These are phyloP conservation scores for Pasiphila rectangulata DNA, from an alignment of 2,888 invertebrate species.

Conservation along the genomic window DNA sequence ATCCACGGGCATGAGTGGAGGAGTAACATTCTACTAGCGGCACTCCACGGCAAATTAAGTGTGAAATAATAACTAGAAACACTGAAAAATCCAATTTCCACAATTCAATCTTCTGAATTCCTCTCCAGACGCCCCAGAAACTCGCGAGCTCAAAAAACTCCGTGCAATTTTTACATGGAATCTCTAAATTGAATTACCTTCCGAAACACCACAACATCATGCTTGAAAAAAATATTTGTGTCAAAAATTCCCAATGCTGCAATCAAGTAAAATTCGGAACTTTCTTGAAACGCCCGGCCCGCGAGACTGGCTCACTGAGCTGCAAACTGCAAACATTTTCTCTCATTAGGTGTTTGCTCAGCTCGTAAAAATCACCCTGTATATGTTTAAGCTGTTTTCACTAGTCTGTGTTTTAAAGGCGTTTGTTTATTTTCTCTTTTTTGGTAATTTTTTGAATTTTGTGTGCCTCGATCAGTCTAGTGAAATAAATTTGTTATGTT, in stretches of 20 bases:
- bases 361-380: constrained; percentile 58
- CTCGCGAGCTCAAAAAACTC: not conserved
- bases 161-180: constrained; percentile 3
- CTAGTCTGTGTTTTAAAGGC: constrained; percentile 4
- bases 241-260: constrained; percentile 34
- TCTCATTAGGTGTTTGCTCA: constrained; percentile 73
- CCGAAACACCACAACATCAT: constrained; percentile 19
- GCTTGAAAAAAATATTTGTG: constrained; percentile 33
- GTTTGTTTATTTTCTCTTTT: not conserved
- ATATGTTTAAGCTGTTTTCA: constrained; percentile 17
- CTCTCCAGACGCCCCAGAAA: too few species aligned
- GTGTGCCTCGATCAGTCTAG: too few species aligned
- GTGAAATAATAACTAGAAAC: too few species aligned
- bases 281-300: constrained; percentile 28
- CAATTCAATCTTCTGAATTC: too few species aligned
- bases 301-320: constrained; percentile 38
- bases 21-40: too few species aligned
- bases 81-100: too few species aligned
- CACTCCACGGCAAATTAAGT: too few species aligned
- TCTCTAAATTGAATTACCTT: constrained; percentile 14
- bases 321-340: constrained; percentile 70
- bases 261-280: constrained; percentile 37
- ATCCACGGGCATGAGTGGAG: too few species aligned
- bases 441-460: not conserved
- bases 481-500: too few species aligned